These are phyloP conservation scores for Pollimyrus isidori DNA, from an alignment of 2,113 vertebrate genomes.

Conservation along the genomic window DNA sequence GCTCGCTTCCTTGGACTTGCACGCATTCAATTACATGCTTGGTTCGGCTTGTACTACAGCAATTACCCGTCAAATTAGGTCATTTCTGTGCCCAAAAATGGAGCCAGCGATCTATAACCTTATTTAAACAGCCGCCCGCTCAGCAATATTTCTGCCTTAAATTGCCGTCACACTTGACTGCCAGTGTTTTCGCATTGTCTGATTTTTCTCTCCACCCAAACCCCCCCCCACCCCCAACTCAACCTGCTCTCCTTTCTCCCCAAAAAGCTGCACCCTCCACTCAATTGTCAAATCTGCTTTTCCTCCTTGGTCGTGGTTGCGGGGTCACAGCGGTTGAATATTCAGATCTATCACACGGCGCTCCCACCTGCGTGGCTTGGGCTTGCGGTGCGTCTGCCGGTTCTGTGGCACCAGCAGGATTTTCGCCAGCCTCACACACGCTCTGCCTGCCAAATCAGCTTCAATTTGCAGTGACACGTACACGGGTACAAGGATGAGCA, in stretches of 20 bases:
- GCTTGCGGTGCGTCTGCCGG: background rate
- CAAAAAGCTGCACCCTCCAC: background rate
- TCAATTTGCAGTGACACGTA: too few species aligned
- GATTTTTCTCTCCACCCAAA: background rate
- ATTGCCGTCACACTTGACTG: constrained; percentile 65
- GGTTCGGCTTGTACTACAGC: constrained; percentile 60
- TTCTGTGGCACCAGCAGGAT: background rate
- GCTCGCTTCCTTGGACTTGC: constrained; percentile 42
- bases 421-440: too few species aligned
- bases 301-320: background rate
- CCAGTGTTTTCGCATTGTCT: constrained; percentile 16
- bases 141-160: constrained; percentile 48
- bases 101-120: constrained; percentile 63
- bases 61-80: constrained; percentile 65
- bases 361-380: background rate
- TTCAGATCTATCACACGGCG: constrained; percentile 21
- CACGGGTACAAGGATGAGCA: background rate
- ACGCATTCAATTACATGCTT: constrained; percentile 72
- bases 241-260: background rate
- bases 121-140: constrained; percentile 51
- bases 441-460: background rate
- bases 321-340: constrained; percentile 27
- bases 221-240: background rate
- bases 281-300: constrained; percentile 5
- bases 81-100: constrained; percentile 62